A percentile compares a stretch with the other conserved stretches of the same genome.
phyloP scores from a whole-genome alignment of 1,140 invertebrate species.

The Atta cephalotes region DNA sequence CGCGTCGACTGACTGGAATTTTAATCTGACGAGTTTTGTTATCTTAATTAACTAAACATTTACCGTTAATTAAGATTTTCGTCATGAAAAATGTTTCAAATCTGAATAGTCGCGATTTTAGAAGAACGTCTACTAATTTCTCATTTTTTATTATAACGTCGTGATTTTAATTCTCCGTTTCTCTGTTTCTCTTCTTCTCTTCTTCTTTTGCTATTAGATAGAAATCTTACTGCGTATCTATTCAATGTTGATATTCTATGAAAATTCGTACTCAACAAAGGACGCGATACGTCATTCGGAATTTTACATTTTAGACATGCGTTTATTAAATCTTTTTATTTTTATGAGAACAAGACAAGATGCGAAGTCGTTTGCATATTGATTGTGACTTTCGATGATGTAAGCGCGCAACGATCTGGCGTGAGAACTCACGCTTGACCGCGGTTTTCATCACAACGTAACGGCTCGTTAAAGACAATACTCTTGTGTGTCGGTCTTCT shows the following conservation, averaged over 20 bases:
- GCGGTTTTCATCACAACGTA: slow-evolving; percentile 56
- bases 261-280: background rate
- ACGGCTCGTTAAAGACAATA: slow-evolving; percentile 66
- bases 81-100: background rate
- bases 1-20: slow-evolving; percentile 1
- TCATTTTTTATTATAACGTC: background rate
- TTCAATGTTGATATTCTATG: background rate
- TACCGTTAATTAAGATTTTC: background rate
- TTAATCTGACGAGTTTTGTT: background rate
- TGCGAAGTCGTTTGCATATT: slow-evolving; percentile 49
- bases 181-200: no score
- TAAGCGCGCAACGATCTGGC: slow-evolving; percentile 51
- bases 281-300: slow-evolving; percentile 7
- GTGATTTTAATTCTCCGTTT: background rate
- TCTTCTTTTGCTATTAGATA: background rate
- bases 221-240: background rate
- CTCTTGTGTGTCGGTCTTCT: slow-evolving; percentile 70
- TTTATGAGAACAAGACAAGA: slow-evolving; percentile 25
- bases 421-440: slow-evolving; percentile 69
- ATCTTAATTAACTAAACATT: background rate
- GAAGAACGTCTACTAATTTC: background rate
- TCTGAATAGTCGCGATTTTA: background rate
- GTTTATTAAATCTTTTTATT: slow-evolving; percentile 32
- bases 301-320: slow-evolving; percentile 14
- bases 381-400: slow-evolving; percentile 60